Base-by-base conservation (phyloP, 2,888 invertebrate species). In the Adela reaumurella region DNA sequence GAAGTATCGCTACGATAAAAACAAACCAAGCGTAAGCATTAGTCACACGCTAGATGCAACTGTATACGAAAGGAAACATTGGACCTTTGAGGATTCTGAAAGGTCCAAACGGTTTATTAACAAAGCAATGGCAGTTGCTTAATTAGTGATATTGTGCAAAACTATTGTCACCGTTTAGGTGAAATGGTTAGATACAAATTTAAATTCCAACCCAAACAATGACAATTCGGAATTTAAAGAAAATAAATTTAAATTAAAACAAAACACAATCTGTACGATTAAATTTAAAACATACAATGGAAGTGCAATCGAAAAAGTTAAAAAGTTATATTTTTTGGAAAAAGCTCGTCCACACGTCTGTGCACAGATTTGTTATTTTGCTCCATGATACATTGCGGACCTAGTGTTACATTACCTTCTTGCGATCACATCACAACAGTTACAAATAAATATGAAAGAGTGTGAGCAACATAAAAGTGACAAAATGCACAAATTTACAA, bases 11-110 rank as follows among this genome's bases (percentile, higher is more conserved):
- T 80, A 78, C 59, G 72, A 69, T 77, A 76, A 62, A 51, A 74
- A 79, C 76, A 78, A 78, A 79, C 78, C 77, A 78, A 79, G 79
- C 77, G 35, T 74, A 80, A 78, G 78, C 78, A 78, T 78, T 79
- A 78, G 78, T 78, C 77, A 78, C 77, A 78, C 78, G 74, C 76
- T 72, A 72, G 62, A 73, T 71, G 77, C 76, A 73, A 59, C 17
- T 35, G 35, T 35, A 35, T 35, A 35, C 35, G 14, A 35, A 35
- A 14, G 3, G n/a, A 14, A 35, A 14, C 3, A 11, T 14, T 3
- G 35, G 14, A 14, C 35, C 35, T 11, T 35, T 11, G 8, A 14
- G 6, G 35, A 8, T 35, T 4, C 24, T 24, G 8, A 35, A 35
- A 11, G 35, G 4, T 14, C 10, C 10, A 24, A 19, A 29, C 17